phyloP scores from a whole-genome alignment of 2,888 invertebrate genomes.

The Hofmannophila pseudospretella region DNA sequence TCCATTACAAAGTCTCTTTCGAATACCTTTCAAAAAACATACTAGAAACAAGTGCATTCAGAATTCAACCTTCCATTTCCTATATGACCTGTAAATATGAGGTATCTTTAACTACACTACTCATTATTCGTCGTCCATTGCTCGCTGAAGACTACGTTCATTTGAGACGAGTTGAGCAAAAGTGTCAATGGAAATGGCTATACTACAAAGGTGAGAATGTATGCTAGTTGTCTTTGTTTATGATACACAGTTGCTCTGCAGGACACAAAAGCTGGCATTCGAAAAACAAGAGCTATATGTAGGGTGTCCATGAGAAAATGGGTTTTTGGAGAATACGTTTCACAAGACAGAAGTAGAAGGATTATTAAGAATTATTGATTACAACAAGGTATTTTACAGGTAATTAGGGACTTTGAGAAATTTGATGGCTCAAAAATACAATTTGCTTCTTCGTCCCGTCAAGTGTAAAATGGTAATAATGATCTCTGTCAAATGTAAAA shows the following conservation, averaged over 20 bases:
- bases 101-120: conserved; percentile 5
- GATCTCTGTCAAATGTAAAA: too few relatives aligned
- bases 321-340: not conserved
- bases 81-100: conserved; percentile 18
- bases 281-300: conserved; percentile 55
- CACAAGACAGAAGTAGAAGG: conserved; percentile 9
- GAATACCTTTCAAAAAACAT: not conserved
- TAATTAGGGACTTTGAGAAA: too few relatives aligned
- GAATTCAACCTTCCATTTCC: conserved; percentile 10
- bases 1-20: too few relatives aligned
- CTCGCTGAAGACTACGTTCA: conserved; percentile 1
- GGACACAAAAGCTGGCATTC: conserved; percentile 47
- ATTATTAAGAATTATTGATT: too few relatives aligned
- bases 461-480: too few relatives aligned
- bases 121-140: conserved; percentile 7
- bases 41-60: conserved; percentile 18
- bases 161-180: not conserved
- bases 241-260: conserved; percentile 46
- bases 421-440: too few relatives aligned
- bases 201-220: conserved; percentile 12
- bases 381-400: too few relatives aligned
- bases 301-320: conserved; percentile 26
- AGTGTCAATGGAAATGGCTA: conserved; percentile 15
- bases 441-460: too few relatives aligned
- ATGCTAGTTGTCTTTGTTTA: conserved; percentile 23